Percentiles rank a stretch among this genome's conserved stretches.
Evolutionary conservation across 2,113 vertebrate species (phyloP).

Genomic region (Meles meles): DNA sequence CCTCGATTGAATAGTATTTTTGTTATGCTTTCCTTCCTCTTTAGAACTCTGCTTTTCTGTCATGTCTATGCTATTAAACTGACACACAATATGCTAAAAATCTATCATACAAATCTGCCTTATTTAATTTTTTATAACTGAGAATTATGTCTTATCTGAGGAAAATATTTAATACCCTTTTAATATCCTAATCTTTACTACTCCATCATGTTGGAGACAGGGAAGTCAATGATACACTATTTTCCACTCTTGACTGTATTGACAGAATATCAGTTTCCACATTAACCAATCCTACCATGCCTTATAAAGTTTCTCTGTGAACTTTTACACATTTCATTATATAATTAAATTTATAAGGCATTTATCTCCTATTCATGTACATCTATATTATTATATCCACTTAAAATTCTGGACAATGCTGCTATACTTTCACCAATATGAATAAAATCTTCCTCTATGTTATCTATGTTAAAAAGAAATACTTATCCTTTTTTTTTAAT

Average conservation of each 20-base stretch:
- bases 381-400: not conserved
- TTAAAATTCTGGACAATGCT: not conserved
- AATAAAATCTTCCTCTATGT: not conserved
- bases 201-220: not conserved
- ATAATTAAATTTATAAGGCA: not conserved
- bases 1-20: not conserved
- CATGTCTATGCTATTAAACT: not conserved
- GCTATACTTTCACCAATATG: not conserved
- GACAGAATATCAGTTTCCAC: not conserved
- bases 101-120: not conserved
- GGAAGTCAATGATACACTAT: not conserved
- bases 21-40: not conserved
- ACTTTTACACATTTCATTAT: not conserved
- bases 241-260: not conserved
- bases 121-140: not conserved
- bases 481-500: no score
- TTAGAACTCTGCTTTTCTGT: not conserved
- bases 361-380: not conserved
- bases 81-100: not conserved
- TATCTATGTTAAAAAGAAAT: not conserved
- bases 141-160: not conserved
- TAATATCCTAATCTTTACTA: not conserved
- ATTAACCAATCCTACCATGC: not conserved
- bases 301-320: not conserved
- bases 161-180: not conserved